Evolutionary conservation across 2,888 invertebrate genomes (phyloP).

Genomic region (Micoletzkya japonica): DNA sequence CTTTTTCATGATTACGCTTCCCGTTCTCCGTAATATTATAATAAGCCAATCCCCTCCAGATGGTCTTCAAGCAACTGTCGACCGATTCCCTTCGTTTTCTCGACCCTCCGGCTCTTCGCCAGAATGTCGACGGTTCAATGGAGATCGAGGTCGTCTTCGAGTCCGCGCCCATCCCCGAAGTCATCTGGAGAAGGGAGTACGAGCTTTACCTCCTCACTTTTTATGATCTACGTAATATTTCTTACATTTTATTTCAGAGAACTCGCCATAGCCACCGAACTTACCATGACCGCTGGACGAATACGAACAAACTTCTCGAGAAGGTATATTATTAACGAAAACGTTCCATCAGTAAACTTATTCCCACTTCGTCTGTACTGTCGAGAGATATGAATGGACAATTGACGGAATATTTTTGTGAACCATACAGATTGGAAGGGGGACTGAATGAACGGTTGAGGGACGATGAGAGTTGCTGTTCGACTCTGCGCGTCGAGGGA

Average conservation of each 20-base stretch:
- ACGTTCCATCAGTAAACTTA: background rate
- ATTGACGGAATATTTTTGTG: background rate
- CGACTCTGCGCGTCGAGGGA: slow-evolving; percentile 14
- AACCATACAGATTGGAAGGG: background rate
- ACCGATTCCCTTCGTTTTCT: slow-evolving; percentile 26
- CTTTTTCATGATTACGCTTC: too few species aligned
- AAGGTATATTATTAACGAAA: too few species aligned
- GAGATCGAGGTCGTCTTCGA: slow-evolving; percentile 21
- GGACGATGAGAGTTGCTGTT: slow-evolving; percentile 16
- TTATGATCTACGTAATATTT: background rate
- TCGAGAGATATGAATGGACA: background rate
- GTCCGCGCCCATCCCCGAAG: background rate
- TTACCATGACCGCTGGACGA: too few species aligned
- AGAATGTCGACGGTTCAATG: slow-evolving; percentile 16
- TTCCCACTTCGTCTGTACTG: background rate
- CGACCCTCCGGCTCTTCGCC: slow-evolving; percentile 8
- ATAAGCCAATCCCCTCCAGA: background rate
- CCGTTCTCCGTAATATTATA: too few species aligned
- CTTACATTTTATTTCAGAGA: too few species aligned
- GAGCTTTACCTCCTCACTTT: background rate
- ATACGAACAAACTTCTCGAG: too few species aligned
- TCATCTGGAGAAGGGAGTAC: slow-evolving; percentile 12
- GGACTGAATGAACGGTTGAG: background rate
- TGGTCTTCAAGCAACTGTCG: slow-evolving; percentile 24
- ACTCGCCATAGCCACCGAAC: too few species aligned